A percentile compares a stretch with the other conserved stretches of the same genome.
Conservation (phyloP, 2,797 vertebrate genomes). For the Pantherophis alleghaniensis region DNA sequence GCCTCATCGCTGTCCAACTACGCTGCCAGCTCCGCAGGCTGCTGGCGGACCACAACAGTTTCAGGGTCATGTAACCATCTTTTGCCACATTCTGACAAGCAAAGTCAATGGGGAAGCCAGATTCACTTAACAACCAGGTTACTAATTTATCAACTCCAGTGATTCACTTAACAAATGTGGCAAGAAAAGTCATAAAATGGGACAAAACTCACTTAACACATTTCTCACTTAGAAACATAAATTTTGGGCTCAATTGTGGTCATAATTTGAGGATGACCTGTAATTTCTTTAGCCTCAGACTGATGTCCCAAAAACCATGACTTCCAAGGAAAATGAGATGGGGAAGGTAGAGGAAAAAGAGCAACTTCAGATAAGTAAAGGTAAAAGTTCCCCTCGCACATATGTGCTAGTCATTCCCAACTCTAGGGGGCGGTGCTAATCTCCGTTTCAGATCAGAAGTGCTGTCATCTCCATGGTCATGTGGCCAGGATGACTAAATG, state of each 20-base stretch:
- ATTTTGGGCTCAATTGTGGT: neutral
- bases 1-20: too few species aligned
- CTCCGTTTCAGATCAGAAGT: too few species aligned
- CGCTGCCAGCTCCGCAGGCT: too few species aligned
- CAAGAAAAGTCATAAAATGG: neutral
- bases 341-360: neutral
- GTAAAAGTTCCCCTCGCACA: too few species aligned
- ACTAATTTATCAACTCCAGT: neutral
- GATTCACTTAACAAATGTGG: neutral
- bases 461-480: too few species aligned
- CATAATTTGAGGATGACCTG: fast-evolving
- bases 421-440: too few species aligned
- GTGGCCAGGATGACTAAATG: too few species aligned
- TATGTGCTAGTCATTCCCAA: too few species aligned
- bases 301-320: neutral
- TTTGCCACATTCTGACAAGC: neutral
- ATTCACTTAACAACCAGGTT: neutral
- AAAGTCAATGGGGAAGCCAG: neutral
- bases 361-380: neutral
- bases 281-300: neutral
- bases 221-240: neutral
- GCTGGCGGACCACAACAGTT: too few species aligned
- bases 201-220: neutral
- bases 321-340: neutral
- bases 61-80: neutral